Evolutionary conservation across 2,797 vertebrate genomes (phyloP), one percentile per base, ranked within the genome.

Genomic region (Argyrosomus regius): DNA sequence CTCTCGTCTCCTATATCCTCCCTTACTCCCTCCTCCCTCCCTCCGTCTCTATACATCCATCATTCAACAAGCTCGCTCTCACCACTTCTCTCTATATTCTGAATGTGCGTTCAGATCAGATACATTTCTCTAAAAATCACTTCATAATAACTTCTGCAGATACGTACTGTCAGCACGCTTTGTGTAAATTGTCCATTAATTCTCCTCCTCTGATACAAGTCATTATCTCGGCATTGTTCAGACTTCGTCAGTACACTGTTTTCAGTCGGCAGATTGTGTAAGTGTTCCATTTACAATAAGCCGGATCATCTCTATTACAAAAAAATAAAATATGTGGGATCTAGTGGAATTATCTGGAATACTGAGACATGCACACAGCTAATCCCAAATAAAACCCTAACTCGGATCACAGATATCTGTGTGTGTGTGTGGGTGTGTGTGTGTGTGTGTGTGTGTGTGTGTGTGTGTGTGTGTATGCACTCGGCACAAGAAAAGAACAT

Each of bases 311-410:
- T 69, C 52, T 22, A 26, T 53, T 66, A 61, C 20, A 49, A 39
- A 54, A 59, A 63, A 49, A 68, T 63, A 28, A 39, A 45, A 46
- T 50, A 69, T 28, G 48, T 13, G 13, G 18, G 49, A 83, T 82
- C 35, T 72, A 0, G 11, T 31, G 39, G 28, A 56, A 45, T 66
- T 63, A 74, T 73, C 20, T 28, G 24, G 41, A 68, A 71, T 17
- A 68, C 52, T 28, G 46, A 70, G 43, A 72, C 63, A 18, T 58
- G 45, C 64, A 24, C 22, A 49, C 71, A 56, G 64, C 65, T 88
- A 71, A 83, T 86, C 61, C 78, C 48, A 26, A 74, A 64, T 60
- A 74, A 66, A 46, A 68, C 53, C 28, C 56, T 14, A 18, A 56
- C 26, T 1, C 0, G n/a, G 18, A 72, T 26, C 12, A 5, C 22